Conservation (phyloP, 1,140 invertebrate species). For the Hirudo medicinalis region DNA sequence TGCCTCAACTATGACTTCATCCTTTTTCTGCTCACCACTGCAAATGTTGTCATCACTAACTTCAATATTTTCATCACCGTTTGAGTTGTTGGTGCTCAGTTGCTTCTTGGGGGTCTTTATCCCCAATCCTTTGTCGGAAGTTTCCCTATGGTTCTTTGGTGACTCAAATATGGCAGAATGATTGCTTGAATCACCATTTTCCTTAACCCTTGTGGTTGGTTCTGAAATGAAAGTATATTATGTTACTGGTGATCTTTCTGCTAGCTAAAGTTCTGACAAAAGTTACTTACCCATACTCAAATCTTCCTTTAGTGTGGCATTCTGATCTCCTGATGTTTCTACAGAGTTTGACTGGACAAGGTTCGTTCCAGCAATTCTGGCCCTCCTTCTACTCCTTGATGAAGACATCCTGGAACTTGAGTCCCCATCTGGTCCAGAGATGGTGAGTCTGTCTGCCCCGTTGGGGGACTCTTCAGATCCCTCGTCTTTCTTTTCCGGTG, state of each 20-base stretch:
- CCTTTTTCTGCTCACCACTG: neutral
- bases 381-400: neutral
- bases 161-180: neutral
- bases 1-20: neutral
- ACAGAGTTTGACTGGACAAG: too few species aligned
- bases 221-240: neutral
- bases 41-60: neutral
- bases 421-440: neutral
- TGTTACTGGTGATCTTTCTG: neutral
- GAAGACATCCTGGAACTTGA: neutral
- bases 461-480: too few species aligned
- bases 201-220: neutral
- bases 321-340: too few species aligned
- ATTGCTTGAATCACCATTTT: neutral
- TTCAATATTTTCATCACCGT: neutral
- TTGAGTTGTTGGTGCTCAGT: neutral
- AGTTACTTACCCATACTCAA: too few species aligned
- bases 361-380: neutral
- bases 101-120: neutral
- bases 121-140: neutral
- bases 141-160: neutral
- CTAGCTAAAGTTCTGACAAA: too few species aligned
- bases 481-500: neutral
- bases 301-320: too few species aligned
- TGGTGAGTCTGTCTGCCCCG: neutral